Base-by-base conservation (phyloP, 2,113 vertebrate genomes). In the Silurus meridionalis region DNA sequence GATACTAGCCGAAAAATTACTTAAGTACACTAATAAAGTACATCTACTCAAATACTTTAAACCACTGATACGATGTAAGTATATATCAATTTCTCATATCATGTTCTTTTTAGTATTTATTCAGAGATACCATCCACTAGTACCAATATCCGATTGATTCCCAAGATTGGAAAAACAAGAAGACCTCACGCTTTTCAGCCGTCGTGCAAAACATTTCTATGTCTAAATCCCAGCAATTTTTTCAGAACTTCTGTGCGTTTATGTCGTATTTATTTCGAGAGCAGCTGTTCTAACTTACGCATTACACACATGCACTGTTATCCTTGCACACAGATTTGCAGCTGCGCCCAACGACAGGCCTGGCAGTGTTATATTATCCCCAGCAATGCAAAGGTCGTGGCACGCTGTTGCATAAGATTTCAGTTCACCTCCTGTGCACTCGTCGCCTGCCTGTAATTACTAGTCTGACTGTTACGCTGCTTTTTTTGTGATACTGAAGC, bases 401-500 rank as follows among this genome's bases (percentile, higher is more conserved):
- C 25, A 13, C 9, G 46, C 53, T 25, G 69, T 75, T 84, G 71
- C 71, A 25, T 63, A 84, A 75, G 48, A 63, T 64, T 64, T 52
- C 72, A 28, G 15, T 85, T 78, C 60, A 53, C 14, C 23, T 50
- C 21, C 8, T 57, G 67, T 74, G 57, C 57, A 2, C 37, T 2
- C n/a, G 6, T 75, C 21, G 15, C 67, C 55, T 17, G 15, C 67
- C 55, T 17, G 60, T 58, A 61, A 19, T 61, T 63, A 58, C 9
- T 25, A 5, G 0, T 72, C 3, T 46, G 37, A 19, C n/a, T 82
- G 25, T 81, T 48, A 48, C 10, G 0, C 21, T 28, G 13, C 8
- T 80, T 46, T 67, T 71, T 21, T 37, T 37, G 37, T 55, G 64
- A 55, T 25, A 13, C 23, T 25, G 50, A 17, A 53, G 52, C 0